Base-by-base conservation (phyloP, 2,797 vertebrate genomes). In the Emydoidea blandingii region DNA sequence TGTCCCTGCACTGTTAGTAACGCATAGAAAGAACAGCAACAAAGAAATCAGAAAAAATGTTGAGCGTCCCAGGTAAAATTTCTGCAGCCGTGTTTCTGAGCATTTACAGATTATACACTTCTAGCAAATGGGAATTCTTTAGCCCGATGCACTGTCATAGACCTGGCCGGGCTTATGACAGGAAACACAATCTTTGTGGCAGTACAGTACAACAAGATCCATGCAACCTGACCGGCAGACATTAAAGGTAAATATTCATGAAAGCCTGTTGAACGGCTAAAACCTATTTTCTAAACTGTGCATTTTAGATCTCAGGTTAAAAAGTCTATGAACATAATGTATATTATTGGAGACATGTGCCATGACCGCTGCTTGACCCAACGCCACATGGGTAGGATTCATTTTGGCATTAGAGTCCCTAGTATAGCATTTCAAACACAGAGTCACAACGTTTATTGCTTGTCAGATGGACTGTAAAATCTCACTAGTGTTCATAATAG, bases 391-490 rank as follows among this genome's bases (percentile, higher is more conserved):
- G 90, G 88, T 88, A 94, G 90, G 92, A 86, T 90, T 96, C 83
- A 93, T 93, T 97, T 94, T 94, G 89, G 96, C 85, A 95, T 86
- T 79, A 97, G 95, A 97, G 96, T 90, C 90, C 86, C 68, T 91
- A 94, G 93, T 92, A 91, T 98, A 98, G 91, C 52, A 25, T 97
- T 97, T 98, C 96, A 96, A 97, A 93, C 81, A 83, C 2, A 90
- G 94, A 98, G 95, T 97, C 95, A 95, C 86, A 90, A 92, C 86
- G 88, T 96, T 96, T 93, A 97, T 89, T 98, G 96, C 98, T 95
- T 96, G 95, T 96, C 95, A 97, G 97, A 96, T 95, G 95, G 97
- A 95, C 97, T 98, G 96, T 95, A 96, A 98, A 97, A 97, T 95
- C 91, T 94, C 96, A 94, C 96, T 96, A 90, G 93, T 96, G 94